Evolutionary conservation across 2,888 invertebrate species (phyloP), one percentile per base, ranked within the genome.

Genomic region (Hofmannophila pseudospretella): DNA sequence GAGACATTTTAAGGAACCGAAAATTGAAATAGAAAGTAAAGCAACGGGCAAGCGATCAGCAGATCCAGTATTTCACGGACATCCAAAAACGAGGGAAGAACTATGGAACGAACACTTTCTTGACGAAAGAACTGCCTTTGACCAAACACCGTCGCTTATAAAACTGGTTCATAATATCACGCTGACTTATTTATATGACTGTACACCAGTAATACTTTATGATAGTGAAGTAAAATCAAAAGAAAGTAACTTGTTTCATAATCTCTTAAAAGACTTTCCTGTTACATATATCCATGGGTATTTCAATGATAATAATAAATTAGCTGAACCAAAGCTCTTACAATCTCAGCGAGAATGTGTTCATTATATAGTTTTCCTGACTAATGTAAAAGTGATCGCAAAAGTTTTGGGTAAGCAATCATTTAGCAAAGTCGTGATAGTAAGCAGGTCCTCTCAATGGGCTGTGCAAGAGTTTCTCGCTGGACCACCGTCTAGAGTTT

Each of bases 371-470:
- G 58, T 93, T 1, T 93, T 94, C 58, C 58, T 93, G n/a, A 81
- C 88, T 10, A 90, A 93, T 56, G 89, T 93, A 0, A 82, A 88
- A 62, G 85, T 73, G 50, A 86, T 90, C 35, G 84, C 88, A 4
- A 74, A 86, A 32, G 79, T 93, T 20, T 71, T 93, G 32, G 90
- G 90, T 0, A 88, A 90, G 35, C 91, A 93, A 58, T 87, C 88
- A 1, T 71, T 81, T 0, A 90, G 89, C 47, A 91, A 90, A 58
- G 90, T 94, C 0, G 79, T 94, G 0, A 67, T 94, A 1, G 80
- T 94, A 0, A 89, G 93, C 0, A 85, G 90, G 51, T 93, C 93
- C 1, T 90, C 93, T 0, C 92, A 93, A 54, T 94, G 93, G 93
- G 90, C 91, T 14, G 89, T 94, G 1, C 89, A 91, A 38, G 93